phyloP scores from a whole-genome alignment of 2,797 vertebrate species.

The Cynopterus sphinx region DNA sequence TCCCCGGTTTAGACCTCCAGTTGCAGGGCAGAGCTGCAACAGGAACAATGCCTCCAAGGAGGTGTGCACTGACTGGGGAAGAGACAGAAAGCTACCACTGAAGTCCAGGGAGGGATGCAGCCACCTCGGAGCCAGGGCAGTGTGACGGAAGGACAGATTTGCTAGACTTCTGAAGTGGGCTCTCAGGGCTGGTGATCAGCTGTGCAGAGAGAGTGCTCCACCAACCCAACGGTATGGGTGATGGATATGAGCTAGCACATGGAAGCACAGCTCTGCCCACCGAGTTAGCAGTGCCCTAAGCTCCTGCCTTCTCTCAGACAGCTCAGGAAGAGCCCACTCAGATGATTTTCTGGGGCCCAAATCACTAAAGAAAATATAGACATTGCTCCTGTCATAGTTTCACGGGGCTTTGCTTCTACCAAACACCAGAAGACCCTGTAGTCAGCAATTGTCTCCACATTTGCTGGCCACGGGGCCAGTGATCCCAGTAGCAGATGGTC shows the following conservation, averaged over 20 bases:
- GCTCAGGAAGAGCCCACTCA: not conserved
- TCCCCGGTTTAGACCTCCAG: not conserved
- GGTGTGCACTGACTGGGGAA: not conserved
- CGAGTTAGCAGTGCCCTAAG: rapidly evolving
- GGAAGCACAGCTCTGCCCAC: not conserved
- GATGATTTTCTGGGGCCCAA: not conserved
- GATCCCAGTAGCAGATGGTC: not conserved
- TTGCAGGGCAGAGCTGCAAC: not conserved
- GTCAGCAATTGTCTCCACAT: not conserved
- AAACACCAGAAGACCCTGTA: not conserved
- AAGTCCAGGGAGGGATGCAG: not conserved
- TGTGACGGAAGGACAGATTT: not conserved
- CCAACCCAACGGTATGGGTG: not conserved
- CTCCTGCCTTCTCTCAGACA: not conserved
- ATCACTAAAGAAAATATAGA: not conserved
- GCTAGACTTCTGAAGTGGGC: not conserved
- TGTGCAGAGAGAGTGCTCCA: not conserved
- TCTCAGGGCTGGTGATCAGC: not conserved
- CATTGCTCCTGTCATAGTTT: rapidly evolving
- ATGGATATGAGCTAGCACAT: not conserved
- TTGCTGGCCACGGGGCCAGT: not conserved
- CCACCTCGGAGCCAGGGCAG: not conserved
- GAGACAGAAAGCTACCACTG: not conserved
- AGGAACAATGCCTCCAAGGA: not conserved
- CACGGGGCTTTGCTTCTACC: not conserved